Evolutionary conservation across 2,888 invertebrate genomes (phyloP).

Genomic region (Liodrosophila aerea): DNA sequence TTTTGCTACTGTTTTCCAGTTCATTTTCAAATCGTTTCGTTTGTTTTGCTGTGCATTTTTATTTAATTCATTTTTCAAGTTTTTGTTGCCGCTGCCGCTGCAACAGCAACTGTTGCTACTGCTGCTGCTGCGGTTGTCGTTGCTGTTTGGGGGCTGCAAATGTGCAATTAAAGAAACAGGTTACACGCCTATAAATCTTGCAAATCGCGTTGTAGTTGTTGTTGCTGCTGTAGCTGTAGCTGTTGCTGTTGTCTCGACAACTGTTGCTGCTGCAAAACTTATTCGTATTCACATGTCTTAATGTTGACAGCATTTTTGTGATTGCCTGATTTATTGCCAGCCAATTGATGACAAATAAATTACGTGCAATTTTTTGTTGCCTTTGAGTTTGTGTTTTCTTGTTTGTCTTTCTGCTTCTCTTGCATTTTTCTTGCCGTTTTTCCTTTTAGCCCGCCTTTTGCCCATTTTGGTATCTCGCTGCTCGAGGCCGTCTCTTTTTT

Average conservation of each 20-base stretch:
- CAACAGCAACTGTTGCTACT: conserved; percentile 41
- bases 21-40: conserved; percentile 70
- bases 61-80: conserved; percentile 77
- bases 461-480: background rate
- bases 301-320: conserved; percentile 81
- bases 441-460: conserved; percentile 45
- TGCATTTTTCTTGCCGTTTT: conserved; percentile 52
- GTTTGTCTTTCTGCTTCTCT: conserved; percentile 32
- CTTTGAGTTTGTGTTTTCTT: conserved; percentile 15
- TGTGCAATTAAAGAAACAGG: conserved; percentile 82
- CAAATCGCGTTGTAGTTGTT: conserved; percentile 65
- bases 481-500: conserved; percentile 21
- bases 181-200: conserved; percentile 80
- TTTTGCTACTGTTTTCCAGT: conserved; percentile 70
- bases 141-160: conserved; percentile 78
- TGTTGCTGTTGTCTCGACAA: background rate
- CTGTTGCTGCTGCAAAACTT: conserved; percentile 33
- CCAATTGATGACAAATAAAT: conserved; percentile 79
- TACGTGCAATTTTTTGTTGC: conserved; percentile 57
- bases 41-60: conserved; percentile 69
- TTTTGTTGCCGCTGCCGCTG: conserved; percentile 51
- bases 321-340: conserved; percentile 81
- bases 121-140: conserved; percentile 46
- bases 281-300: conserved; percentile 77
- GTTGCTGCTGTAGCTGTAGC: conserved; percentile 31